Evolutionary conservation across 1,140 invertebrate genomes (phyloP).

Genomic region (Microplitis demolitor): DNA sequence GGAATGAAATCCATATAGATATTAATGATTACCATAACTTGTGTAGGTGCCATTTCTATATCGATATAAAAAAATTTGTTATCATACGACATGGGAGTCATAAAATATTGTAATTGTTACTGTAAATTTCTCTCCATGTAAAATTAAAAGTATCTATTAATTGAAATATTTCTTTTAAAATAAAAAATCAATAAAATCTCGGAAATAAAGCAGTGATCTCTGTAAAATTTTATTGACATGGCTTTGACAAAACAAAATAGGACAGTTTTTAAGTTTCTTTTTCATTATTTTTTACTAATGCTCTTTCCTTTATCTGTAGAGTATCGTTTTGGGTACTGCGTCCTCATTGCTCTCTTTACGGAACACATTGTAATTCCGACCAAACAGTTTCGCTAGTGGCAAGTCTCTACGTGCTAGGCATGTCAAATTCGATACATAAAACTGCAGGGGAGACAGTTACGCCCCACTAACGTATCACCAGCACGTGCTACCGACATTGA

Average conservation of each 20-base stretch:
- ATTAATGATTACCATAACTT: too few species aligned
- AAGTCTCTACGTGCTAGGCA: constrained; percentile 58
- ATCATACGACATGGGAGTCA: too few species aligned
- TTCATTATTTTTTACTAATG: neutral
- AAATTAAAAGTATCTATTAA: too few species aligned
- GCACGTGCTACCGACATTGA: constrained; percentile 51
- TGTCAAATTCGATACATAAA: constrained; percentile 62
- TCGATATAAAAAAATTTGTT: too few species aligned
- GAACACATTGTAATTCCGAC: constrained; percentile 59
- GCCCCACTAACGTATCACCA: constrained; percentile 55
- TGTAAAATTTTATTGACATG: too few species aligned
- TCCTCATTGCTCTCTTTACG: constrained; percentile 41
- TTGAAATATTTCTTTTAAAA: too few species aligned
- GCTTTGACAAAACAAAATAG: neutral
- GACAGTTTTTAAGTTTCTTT: constrained; percentile 6
- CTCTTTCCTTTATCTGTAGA: constrained; percentile 20
- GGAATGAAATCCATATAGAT: too few species aligned
- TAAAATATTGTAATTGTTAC: too few species aligned
- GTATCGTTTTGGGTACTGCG: constrained; percentile 31
- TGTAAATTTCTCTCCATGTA: too few species aligned
- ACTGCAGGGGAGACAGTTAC: constrained; percentile 55
- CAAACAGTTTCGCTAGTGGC: constrained; percentile 59
- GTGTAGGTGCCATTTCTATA: too few species aligned
- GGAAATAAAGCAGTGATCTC: too few species aligned
- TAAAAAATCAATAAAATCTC: too few species aligned